A percentile compares a stretch with the other conserved stretches of the same genome.
Evolutionary conservation across 2,888 invertebrate species (phyloP).

Genomic region (Steinernema carpocapsae): DNA sequence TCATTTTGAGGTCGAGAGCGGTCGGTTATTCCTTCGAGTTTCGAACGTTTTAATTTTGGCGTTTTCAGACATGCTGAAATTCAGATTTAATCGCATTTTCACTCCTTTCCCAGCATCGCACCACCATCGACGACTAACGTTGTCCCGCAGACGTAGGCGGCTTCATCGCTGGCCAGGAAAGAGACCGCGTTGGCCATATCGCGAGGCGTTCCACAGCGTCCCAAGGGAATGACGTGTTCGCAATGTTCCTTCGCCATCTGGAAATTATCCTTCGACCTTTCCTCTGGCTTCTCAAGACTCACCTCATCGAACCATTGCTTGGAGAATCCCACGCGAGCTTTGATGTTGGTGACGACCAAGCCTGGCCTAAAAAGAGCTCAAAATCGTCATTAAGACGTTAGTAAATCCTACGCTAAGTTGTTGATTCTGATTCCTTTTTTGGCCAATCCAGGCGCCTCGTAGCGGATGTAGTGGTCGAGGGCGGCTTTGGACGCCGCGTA

Average conservation of each 20-base stretch:
- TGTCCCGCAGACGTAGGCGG: conserved; percentile 4
- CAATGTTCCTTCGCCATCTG: conserved; percentile 79
- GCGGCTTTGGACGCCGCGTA: no score
- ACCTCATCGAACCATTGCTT: conserved; percentile 79
- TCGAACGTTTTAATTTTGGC: no score
- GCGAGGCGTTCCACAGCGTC: background rate
- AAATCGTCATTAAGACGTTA: background rate
- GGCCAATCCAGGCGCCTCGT: no score
- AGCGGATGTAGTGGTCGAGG: no score
- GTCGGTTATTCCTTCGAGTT: no score
- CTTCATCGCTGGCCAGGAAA: conserved; percentile 17
- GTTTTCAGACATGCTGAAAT: no score
- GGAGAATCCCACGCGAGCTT: conserved; percentile 82
- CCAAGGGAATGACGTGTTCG: conserved; percentile 82
- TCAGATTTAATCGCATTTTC: no score
- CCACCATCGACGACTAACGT: conserved; percentile 4
- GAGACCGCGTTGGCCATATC: conserved; percentile 9
- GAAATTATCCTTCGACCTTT: conserved; percentile 12
- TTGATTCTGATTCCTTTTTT: no score
- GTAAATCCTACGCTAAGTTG: background rate
- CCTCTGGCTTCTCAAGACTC: conserved; percentile 3
- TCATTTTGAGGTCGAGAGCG: no score
- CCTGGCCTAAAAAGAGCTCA: conserved; percentile 76
- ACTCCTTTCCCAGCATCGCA: no score
- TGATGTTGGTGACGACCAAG: conserved; percentile 84